Base-by-base conservation (phyloP, 2,113 vertebrate species). In the Neolamprologus tretocephalus region DNA sequence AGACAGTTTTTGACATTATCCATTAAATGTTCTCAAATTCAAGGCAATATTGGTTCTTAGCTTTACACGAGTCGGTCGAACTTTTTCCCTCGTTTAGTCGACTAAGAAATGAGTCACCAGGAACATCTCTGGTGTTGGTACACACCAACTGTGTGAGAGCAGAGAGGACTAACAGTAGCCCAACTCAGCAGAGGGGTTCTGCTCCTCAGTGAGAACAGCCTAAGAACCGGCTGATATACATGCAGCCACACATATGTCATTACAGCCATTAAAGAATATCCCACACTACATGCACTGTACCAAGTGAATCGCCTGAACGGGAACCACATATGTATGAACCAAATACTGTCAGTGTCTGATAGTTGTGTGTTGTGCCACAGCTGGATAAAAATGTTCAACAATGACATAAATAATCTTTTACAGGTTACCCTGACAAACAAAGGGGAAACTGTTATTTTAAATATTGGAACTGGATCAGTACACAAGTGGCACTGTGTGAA, bases 151-250 rank as follows among this genome's bases (percentile, higher is more conserved):
- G 61, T 12, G 61, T n/a, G 61, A 66, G 33, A 31, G 61, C 61
- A 66, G 61, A n/a, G 61, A 8, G 0, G 28, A 37, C 33, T 37
- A 66, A 66, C 31, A n/a, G 7, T n/a, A 66, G 31, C 61, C 17
- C 61, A 13, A 31, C 17, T 12, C 4, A 2, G 17, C 17, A 66
- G 31, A 66, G 61, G 10, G 61, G 31, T 37, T 63, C 58, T 63
- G 58, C 58, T 1, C 17, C 61, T 66, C 28, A 37, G 31, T n/a
- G 33, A 8, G 61, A 66, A 37, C 31, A n/a, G 58, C 58, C 58
- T 63, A 35, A 63, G 31, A 7, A 35, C 17, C 3, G 0, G 17
- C 9, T 66, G 61, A 13, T 37, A n/a, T 37, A 37, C 1, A 0
- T 66, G 61, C 61, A 66, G 61, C 6, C 19, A 37, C 61, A 66